phyloP scores from a whole-genome alignment of 2,113 vertebrate genomes.

The Furnarius figulus region DNA sequence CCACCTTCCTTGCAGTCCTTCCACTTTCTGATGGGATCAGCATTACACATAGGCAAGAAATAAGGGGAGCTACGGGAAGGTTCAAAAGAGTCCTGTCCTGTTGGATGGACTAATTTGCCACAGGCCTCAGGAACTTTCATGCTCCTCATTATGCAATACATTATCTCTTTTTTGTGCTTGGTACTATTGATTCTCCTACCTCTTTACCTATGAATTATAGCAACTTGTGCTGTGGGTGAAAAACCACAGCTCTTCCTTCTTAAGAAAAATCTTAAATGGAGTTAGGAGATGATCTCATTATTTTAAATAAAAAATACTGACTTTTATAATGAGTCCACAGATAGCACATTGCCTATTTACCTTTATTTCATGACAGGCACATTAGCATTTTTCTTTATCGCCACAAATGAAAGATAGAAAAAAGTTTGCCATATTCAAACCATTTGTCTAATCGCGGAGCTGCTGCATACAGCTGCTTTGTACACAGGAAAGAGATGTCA shows the following conservation, averaged over 20 bases:
- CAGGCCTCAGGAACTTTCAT: background rate
- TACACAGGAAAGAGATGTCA: background rate
- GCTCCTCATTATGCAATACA: background rate
- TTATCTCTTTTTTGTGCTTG: background rate
- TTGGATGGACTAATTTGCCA: background rate
- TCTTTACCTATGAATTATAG: background rate
- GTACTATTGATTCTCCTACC: background rate
- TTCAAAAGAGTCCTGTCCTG: background rate
- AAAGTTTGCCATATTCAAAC: background rate
- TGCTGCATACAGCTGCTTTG: background rate
- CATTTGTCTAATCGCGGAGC: background rate
- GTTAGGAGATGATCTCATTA: background rate
- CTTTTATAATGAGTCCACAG: background rate
- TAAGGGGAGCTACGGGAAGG: background rate
- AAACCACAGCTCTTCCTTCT: background rate
- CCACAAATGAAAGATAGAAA: background rate
- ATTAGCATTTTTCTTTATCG: background rate
- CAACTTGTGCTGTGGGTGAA: background rate
- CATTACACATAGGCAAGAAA: background rate
- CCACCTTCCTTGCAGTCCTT: background rate
- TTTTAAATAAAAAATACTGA: background rate
- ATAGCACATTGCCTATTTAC: background rate
- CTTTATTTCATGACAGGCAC: background rate
- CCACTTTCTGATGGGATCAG: background rate
- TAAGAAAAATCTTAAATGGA: background rate